Percentiles rank a stretch among this genome's conserved stretches.
Conservation (phyloP, 2,888 invertebrate species). For the Cacoxenus indagator region DNA sequence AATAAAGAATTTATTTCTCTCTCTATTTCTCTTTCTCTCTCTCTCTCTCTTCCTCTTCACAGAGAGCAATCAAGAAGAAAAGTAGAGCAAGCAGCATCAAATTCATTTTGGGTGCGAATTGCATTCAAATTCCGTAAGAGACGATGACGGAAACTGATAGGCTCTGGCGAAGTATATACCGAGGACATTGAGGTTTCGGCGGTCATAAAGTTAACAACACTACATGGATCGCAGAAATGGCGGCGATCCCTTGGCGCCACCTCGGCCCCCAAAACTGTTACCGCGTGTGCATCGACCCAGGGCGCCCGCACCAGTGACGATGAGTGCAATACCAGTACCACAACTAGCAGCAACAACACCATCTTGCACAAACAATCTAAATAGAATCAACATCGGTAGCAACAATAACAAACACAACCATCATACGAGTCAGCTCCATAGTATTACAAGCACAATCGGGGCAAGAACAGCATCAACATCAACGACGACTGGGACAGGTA, state of each 20-base stretch:
- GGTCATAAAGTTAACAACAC: constrained; percentile 55
- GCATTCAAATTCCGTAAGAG: constrained; percentile 25
- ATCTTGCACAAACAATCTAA: constrained; percentile 51
- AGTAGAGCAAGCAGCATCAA: constrained; percentile 14
- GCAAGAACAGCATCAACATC: constrained; percentile 35
- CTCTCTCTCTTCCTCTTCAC: no score
- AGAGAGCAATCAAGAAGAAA: constrained; percentile 73
- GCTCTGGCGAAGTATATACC: constrained; percentile 74
- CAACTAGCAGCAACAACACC: constrained; percentile 48
- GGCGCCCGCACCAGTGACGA: constrained; percentile 75
- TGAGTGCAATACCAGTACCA: constrained; percentile 67
- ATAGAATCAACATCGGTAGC: constrained; percentile 34
- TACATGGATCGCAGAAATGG: constrained; percentile 83
- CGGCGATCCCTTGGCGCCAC: constrained; percentile 82
- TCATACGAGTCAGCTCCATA: constrained; percentile 45
- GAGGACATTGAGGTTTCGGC: constrained; percentile 71
- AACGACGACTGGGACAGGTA: constrained; percentile 38
- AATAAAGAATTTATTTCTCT: constrained; percentile 18
- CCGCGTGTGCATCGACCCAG: constrained; percentile 77
- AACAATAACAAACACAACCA: constrained; percentile 42
- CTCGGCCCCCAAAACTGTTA: constrained; percentile 81
- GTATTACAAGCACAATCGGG: constrained; percentile 45
- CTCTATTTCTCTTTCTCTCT: no score
- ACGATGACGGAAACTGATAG: constrained; percentile 77
- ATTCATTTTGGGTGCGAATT: constrained; percentile 15